Conservation (phyloP, 2,797 vertebrate genomes). For the Phalanger gymnotis region DNA sequence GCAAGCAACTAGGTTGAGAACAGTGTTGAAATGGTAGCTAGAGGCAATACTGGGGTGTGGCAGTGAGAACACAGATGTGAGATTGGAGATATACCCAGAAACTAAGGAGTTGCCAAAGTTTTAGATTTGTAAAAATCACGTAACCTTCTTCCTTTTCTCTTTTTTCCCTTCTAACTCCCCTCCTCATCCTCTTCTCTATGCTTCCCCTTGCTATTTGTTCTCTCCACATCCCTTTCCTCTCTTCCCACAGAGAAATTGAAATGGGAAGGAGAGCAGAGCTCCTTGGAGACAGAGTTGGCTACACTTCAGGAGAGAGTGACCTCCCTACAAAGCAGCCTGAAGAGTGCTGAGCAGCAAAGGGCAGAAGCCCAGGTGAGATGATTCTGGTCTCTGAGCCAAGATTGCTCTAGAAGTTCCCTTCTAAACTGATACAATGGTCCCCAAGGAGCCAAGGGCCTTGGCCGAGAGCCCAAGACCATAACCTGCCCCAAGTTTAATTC, state of each 20-base stretch:
- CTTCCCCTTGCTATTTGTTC: neutral
- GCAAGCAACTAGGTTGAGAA: neutral
- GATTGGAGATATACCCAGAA: neutral
- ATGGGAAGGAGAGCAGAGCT: slow-evolving; percentile 75
- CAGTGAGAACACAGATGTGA: neutral
- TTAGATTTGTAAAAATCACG: neutral
- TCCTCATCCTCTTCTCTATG: slow-evolving; percentile 44
- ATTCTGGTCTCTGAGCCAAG: neutral
- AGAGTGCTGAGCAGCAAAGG: slow-evolving; percentile 74
- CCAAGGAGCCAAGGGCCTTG: neutral
- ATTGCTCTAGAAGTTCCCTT: neutral
- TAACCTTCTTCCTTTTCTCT: slow-evolving; percentile 48
- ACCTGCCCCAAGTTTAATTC: neutral
- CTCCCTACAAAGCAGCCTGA: slow-evolving; percentile 74
- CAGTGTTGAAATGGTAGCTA: neutral
- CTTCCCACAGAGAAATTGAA: slow-evolving; percentile 72
- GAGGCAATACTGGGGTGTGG: neutral
- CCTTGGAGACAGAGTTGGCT: slow-evolving; percentile 73
- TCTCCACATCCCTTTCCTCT: slow-evolving; percentile 33
- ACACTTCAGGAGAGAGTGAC: slow-evolving; percentile 72
- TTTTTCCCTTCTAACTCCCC: slow-evolving; percentile 30
- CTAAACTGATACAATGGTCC: neutral
- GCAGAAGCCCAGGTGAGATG: slow-evolving; percentile 78
- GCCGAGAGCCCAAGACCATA: neutral
- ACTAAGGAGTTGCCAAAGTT: slow-evolving; percentile 41